Percentiles rank a stretch among this genome's conserved stretches.
phyloP scores from a whole-genome alignment of 1,140 invertebrate genomes.

The Dolichoris vasculosae region DNA sequence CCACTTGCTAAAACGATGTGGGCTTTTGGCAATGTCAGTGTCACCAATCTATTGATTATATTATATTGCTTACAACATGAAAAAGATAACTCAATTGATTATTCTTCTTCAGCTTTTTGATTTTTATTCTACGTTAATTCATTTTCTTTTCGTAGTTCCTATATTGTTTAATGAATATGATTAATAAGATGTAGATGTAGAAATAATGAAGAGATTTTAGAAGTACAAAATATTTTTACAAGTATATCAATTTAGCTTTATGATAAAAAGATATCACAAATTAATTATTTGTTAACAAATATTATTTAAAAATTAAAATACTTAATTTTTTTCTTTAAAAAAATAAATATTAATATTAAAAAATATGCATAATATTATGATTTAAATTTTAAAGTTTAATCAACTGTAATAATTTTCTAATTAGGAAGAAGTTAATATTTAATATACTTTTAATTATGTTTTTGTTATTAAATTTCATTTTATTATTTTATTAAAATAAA shows the following conservation, averaged over 20 bases:
- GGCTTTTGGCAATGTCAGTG: conserved; percentile 49
- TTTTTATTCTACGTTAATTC: not conserved
- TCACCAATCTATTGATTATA: conserved; percentile 40
- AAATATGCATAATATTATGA: no score
- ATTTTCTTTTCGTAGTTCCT: not conserved
- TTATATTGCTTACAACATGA: not conserved
- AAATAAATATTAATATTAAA: no score
- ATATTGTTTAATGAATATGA: not conserved
- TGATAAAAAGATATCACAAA: no score
- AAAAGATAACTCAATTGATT: conserved; percentile 13
- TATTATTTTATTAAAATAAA: no score
- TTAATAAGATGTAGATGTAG: not conserved
- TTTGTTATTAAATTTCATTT: no score
- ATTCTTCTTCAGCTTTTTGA: not conserved
- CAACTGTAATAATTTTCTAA: no score
- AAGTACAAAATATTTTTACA: not conserved
- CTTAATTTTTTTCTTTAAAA: no score
- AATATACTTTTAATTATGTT: no score
- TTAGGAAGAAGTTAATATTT: no score
- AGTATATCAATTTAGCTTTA: not conserved
- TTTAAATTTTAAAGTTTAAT: no score
- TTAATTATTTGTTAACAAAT: no score
- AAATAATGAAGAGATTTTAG: not conserved
- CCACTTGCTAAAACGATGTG: conserved; percentile 42
- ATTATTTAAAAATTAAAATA: no score